A percentile compares a stretch with the other conserved stretches of the same genome.
Conservation (phyloP, 2,888 invertebrate genomes). For the Watsonalla binaria region DNA sequence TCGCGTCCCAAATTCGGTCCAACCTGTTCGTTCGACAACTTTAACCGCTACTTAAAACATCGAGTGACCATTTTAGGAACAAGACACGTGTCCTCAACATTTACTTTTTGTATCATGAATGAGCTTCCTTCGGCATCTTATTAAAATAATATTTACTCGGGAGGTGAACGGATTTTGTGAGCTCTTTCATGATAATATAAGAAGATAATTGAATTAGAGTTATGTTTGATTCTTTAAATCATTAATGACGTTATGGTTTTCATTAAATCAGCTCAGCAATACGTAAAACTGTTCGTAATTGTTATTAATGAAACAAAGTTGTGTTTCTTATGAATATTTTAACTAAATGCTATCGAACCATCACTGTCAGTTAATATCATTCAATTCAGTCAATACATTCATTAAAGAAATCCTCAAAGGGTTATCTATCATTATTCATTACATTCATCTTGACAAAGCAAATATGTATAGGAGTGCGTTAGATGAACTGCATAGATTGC, state of each 20-base stretch:
- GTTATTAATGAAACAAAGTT: no score
- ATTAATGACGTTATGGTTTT: not conserved
- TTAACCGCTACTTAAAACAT: conserved; percentile 32
- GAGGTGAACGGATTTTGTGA: conserved; percentile 22
- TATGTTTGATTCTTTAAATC: not conserved
- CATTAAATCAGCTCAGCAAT: no score
- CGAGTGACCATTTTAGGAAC: conserved; percentile 32
- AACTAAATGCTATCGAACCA: not conserved
- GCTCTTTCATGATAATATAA: conserved; percentile 1
- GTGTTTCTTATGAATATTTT: not conserved
- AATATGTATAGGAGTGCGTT: conserved; percentile 41
- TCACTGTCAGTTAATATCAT: no score
- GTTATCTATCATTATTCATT: conserved; percentile 17
- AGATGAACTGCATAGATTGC: conserved; percentile 43
- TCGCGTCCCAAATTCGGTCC: conserved; percentile 41
- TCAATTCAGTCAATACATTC: not conserved
- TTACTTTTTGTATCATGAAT: conserved; percentile 34
- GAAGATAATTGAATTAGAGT: not conserved
- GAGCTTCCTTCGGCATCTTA: conserved; percentile 17
- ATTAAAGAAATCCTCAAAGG: not conserved
- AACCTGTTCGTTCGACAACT: conserved; percentile 43
- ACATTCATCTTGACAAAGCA: conserved; percentile 23
- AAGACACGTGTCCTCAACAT: conserved; percentile 36
- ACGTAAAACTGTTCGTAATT: no score
- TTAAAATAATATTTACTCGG: conserved; percentile 15